phyloP scores from a whole-genome alignment of 2,888 invertebrate species.

The Drosophila acutilabella region DNA sequence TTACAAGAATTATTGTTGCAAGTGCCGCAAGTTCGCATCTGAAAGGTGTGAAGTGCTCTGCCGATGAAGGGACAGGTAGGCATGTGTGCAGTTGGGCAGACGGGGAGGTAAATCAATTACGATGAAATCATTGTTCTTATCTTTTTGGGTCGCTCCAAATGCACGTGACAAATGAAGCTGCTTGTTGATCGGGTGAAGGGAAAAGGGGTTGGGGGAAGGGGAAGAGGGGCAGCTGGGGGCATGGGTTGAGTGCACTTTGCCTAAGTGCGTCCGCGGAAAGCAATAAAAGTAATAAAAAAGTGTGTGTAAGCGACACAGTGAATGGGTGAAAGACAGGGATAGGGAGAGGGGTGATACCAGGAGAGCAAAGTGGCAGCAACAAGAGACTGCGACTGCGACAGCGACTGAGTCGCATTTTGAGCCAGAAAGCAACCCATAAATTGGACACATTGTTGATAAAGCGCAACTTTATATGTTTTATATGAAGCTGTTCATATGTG shows the following conservation, averaged over 20 bases:
- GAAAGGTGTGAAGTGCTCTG: conserved; percentile 49
- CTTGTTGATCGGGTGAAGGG: neutral
- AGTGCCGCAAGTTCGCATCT: conserved; percentile 32
- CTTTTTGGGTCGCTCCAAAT: conserved; percentile 58
- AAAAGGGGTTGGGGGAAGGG: neutral
- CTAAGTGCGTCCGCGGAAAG: conserved; percentile 64
- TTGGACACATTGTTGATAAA: conserved; percentile 79
- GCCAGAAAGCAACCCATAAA: conserved; percentile 58
- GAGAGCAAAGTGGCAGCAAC: conserved; percentile 39
- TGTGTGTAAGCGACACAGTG: too few species aligned
- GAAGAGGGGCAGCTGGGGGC: neutral
- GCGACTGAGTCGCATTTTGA: conserved; percentile 10
- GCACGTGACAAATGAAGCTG: conserved; percentile 62
- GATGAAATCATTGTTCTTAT: conserved; percentile 63
- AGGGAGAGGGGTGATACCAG: neutral
- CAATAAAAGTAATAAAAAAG: conserved; percentile 59
- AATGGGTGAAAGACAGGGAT: neutral
- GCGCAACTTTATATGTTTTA: conserved; percentile 77
- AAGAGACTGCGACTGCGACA: conserved; percentile 7
- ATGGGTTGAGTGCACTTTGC: conserved; percentile 65
- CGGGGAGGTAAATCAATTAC: conserved; percentile 54
- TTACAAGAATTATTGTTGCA: conserved; percentile 38
- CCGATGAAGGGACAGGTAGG: neutral
- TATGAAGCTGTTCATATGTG: conserved; percentile 70
- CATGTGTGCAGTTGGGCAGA: neutral